These are phyloP conservation scores for Sminthurinus signatus DNA, from an alignment of 1,140 invertebrate species.

Conservation along the genomic window DNA sequence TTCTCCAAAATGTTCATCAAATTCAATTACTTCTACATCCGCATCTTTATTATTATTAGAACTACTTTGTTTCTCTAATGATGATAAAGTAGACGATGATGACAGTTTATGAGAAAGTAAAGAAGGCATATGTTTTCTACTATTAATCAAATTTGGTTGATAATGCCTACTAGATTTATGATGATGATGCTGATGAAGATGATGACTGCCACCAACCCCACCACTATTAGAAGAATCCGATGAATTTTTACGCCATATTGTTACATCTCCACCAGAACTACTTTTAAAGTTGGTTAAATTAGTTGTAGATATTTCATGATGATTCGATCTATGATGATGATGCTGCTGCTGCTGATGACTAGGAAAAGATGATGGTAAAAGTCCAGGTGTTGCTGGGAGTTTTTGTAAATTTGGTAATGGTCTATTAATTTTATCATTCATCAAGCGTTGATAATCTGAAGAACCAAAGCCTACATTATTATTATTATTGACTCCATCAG, in stretches of 20 bases:
- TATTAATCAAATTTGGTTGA: neutral
- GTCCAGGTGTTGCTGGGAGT: constrained; percentile 14
- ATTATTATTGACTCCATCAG: neutral
- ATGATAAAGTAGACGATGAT: neutral
- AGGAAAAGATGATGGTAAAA: constrained; percentile 7
- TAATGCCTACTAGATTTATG: no score
- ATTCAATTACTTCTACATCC: constrained; percentile 22
- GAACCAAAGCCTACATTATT: neutral
- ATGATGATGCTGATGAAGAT: neutral
- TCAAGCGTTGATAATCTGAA: neutral
- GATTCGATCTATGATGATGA: no score
- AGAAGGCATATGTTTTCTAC: no score
- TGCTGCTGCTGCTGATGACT: no score
- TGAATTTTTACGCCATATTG: constrained; percentile 19
- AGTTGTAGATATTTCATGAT: no score
- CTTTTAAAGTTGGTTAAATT: constrained; percentile 28
- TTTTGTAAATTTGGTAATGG: constrained; percentile 21
- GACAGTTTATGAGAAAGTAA: no score
- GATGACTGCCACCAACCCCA: neutral
- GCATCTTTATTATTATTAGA: neutral
- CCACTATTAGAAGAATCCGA: neutral
- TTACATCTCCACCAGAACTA: constrained; percentile 34
- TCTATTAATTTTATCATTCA: neutral
- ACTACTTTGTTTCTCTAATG: neutral
- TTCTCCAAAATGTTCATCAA: constrained; percentile 9